Base-by-base conservation (phyloP, 2,888 invertebrate genomes). In the Drosophila meridiana region DNA sequence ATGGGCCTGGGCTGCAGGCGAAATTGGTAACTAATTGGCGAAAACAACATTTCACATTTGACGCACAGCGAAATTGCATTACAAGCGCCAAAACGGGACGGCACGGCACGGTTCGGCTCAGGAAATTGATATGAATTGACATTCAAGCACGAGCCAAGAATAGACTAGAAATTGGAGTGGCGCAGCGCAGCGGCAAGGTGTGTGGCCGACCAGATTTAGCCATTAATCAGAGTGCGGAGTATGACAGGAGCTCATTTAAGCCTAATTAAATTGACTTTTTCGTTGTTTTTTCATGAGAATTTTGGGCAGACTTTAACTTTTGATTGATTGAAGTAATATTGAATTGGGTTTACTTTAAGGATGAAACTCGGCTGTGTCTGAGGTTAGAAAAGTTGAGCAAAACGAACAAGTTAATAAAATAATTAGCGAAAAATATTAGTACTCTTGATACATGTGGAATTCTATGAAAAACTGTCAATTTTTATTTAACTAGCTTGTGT, bases 11-110 rank as follows among this genome's bases (percentile, higher is more conserved):
- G 72, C 71, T 71, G 69, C 57, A 68, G 61, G 55, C 86, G 73
- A 75, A 89, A 88, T 87, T 83, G 70, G 75, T 67, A 73, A 67
- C 90, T 87, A 87, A 87, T 87, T 87, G 87, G 90, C 86, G 83
- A 89, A 87, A 89, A 82, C 83, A 78, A 75, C 88, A 80, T 82
- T 84, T 89, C 85, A 77, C 80, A 58, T 36, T 80, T 73, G 70
- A 78, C 78, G 69, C 66, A 81, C 69, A 82, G 67, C 43, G 70
- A 75, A 86, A 71, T 79, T 83, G 87, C 82, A 73, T 73, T 81
- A 73, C 38, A 52, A 3, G 34, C 6, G 34, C 43, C 47, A 75
- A 68, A 61, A 36, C 6, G 14, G 40, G 2, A 0, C 13, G 69
- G 52, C 28, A 34, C 8, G 28, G n/a, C 48, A 53, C 28, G 57